A percentile compares a stretch with the other conserved stretches of the same genome.
Evolutionary conservation across 2,888 invertebrate genomes (phyloP).

Genomic region (Plagiodera versicolora): DNA sequence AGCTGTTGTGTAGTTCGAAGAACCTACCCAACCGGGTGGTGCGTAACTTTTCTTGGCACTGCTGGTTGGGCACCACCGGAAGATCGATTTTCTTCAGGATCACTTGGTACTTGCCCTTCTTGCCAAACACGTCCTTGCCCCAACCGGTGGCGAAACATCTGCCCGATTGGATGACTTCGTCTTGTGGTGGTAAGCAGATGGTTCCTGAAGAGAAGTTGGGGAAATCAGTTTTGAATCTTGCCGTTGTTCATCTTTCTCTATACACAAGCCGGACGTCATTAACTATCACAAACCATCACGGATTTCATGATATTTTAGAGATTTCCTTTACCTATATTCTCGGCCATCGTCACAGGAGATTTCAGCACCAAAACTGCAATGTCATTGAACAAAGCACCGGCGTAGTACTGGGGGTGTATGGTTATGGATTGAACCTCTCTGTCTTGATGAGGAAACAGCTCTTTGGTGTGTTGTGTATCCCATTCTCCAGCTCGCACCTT

Average conservation of each 20-base stretch:
- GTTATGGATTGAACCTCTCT: conserved; percentile 52
- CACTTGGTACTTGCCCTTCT: conserved; percentile 64
- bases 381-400: conserved; percentile 46
- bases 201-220: conserved; percentile 38
- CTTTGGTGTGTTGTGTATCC: conserved; percentile 77
- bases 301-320: no score
- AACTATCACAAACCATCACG: no score
- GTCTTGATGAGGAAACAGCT: conserved; percentile 63
- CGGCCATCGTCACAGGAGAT: conserved; percentile 38
- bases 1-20: conserved; percentile 69
- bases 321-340: conserved; percentile 23
- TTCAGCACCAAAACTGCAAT: conserved; percentile 46
- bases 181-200: conserved; percentile 45
- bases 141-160: conserved; percentile 47
- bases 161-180: conserved; percentile 27
- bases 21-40: conserved; percentile 66
- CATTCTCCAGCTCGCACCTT: conserved; percentile 73
- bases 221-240: background rate
- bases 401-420: conserved; percentile 44
- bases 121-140: conserved; percentile 49
- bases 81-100: conserved; percentile 72
- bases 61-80: conserved; percentile 63
- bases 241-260: background rate
- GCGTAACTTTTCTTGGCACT: conserved; percentile 64
- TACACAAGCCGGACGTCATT: no score